Conservation (phyloP, 2,888 invertebrate species). For the Limnephilus auricula region DNA sequence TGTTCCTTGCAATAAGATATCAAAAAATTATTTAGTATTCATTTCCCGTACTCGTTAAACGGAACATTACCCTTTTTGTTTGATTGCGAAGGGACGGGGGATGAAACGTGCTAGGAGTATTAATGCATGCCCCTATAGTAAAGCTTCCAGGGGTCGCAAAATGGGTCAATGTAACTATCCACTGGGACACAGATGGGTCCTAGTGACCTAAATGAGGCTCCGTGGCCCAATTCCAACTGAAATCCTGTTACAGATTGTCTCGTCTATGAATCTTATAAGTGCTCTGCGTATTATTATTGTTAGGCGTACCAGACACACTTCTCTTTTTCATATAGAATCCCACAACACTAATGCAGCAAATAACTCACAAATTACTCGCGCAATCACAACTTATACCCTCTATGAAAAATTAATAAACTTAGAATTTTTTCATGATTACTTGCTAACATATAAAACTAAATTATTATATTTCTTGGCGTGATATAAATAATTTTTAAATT, state of each 20-base stretch:
- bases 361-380: no score
- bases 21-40: not conserved
- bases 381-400: no score
- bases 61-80: not conserved
- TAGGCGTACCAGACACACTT: no score
- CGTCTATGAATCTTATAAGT: not conserved
- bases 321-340: no score
- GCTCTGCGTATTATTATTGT: not conserved
- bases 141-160: not conserved
- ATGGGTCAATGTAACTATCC: not conserved
- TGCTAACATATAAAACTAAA: no score
- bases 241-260: not conserved
- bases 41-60: not conserved
- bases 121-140: not conserved
- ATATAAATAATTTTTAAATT: no score
- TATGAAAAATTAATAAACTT: no score
- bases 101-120: slow-evolving; percentile 4
- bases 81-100: not conserved
- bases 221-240: not conserved
- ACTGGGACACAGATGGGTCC: not conserved
- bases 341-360: no score
- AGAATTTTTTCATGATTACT: no score
- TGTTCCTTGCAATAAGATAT: not conserved
- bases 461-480: no score
- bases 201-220: not conserved